These are phyloP conservation scores for Molanna angustata DNA, from an alignment of 2,888 invertebrate genomes.

Conservation along the genomic window DNA sequence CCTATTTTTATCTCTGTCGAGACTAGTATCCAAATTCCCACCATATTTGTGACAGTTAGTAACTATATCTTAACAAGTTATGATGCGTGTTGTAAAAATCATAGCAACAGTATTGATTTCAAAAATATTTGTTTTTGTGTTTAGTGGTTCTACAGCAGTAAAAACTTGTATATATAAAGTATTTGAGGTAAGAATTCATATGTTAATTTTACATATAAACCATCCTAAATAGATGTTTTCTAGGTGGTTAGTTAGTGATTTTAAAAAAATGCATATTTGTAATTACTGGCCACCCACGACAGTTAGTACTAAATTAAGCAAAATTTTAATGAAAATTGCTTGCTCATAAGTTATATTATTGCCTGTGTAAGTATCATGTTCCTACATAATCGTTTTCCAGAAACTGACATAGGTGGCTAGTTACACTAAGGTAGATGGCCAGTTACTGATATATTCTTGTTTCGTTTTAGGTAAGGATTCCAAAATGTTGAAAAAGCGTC, in stretches of 20 bases:
- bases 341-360: not conserved
- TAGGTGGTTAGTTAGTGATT: not conserved
- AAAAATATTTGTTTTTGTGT: too few relatives aligned
- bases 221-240: not conserved
- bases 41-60: too few relatives aligned
- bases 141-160: too few relatives aligned
- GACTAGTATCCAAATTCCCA: too few relatives aligned
- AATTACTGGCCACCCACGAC: not conserved
- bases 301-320: not conserved
- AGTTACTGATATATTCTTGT: not conserved
- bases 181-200: too few relatives aligned
- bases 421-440: not conserved
- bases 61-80: too few relatives aligned
- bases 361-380: not conserved
- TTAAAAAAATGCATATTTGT: not conserved
- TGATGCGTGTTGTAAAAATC: too few relatives aligned
- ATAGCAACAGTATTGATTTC: too few relatives aligned
- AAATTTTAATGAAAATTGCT: not conserved
- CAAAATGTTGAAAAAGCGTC: not conserved
- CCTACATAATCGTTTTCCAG: not conserved
- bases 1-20: not conserved
- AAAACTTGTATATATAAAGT: too few relatives aligned
- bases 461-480: not conserved
- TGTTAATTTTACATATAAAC: not conserved
- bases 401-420: not conserved